A percentile compares a stretch with the other conserved stretches of the same genome.
Conservation (phyloP, 2,888 invertebrate genomes). For the Protophormia terraenovae region DNA sequence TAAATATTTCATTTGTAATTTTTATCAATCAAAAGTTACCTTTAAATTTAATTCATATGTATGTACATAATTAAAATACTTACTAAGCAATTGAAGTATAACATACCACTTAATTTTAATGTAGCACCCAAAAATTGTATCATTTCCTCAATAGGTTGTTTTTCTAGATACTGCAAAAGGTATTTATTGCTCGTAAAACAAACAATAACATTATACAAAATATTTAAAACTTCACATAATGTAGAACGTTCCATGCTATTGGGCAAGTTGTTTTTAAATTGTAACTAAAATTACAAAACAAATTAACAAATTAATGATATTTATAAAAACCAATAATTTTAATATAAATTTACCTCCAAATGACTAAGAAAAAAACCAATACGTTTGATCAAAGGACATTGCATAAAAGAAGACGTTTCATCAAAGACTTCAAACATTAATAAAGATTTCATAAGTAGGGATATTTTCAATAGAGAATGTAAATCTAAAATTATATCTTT, state of each 20-base stretch:
- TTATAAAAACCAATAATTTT: not conserved
- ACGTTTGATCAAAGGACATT: conserved; percentile 77
- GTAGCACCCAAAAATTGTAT: conserved; percentile 72
- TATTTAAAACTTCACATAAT: conserved; percentile 72
- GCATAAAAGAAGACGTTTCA: conserved; percentile 60
- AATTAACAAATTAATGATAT: not conserved
- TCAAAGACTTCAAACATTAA: conserved; percentile 75
- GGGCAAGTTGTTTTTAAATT: conserved; percentile 72
- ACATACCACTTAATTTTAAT: conserved; percentile 73
- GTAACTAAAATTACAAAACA: conserved; percentile 71
- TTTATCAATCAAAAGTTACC: too few relatives aligned
- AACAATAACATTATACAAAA: conserved; percentile 71
- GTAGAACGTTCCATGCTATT: conserved; percentile 70
- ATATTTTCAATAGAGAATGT: conserved; percentile 72
- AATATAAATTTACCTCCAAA: conserved; percentile 72
- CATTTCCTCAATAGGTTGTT: conserved; percentile 76
- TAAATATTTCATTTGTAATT: too few relatives aligned
- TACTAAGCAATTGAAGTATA: too few relatives aligned
- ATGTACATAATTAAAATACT: too few relatives aligned
- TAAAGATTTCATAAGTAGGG: conserved; percentile 73
- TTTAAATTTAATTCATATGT: too few relatives aligned
- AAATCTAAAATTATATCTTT: conserved; percentile 73
- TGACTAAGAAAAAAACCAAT: conserved; percentile 78
- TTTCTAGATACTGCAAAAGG: conserved; percentile 73
- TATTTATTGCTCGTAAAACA: conserved; percentile 71